Evolutionary conservation across 1,140 invertebrate genomes (phyloP).

Genomic region (Conopomorpha cramerella): DNA sequence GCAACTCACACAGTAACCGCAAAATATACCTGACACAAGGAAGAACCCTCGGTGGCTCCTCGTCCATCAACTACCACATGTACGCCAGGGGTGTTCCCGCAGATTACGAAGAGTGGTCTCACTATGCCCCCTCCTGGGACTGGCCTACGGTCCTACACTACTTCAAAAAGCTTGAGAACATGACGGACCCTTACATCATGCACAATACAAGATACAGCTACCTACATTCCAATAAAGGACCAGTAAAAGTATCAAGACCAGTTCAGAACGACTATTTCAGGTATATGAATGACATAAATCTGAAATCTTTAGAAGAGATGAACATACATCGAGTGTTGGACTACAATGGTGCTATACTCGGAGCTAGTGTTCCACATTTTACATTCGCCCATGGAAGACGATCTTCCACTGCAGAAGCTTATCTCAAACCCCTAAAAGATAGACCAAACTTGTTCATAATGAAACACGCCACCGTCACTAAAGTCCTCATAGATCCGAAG

Average conservation of each 20-base stretch:
- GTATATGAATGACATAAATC: constrained; percentile 17
- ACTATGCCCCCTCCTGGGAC: constrained; percentile 70
- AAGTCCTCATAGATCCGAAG: constrained; percentile 69
- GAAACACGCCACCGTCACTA: constrained; percentile 28
- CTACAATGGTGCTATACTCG: constrained; percentile 27
- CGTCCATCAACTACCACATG: constrained; percentile 78
- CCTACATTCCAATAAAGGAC: constrained; percentile 29
- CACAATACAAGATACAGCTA: constrained; percentile 18
- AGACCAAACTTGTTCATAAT: constrained; percentile 59
- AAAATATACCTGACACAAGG: constrained; percentile 30
- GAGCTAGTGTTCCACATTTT: constrained; percentile 47
- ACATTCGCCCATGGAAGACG: constrained; percentile 65
- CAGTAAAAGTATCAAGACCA: constrained; percentile 28
- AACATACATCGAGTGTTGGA: constrained; percentile 28
- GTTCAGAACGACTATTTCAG: constrained; percentile 15
- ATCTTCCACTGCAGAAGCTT: constrained; percentile 67
- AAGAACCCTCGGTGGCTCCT: constrained; percentile 72
- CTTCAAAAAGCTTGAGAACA: constrained; percentile 39
- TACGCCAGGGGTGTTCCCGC: constrained; percentile 76
- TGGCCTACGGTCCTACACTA: constrained; percentile 68
- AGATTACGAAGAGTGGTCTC: constrained; percentile 76
- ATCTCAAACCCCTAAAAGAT: constrained; percentile 58
- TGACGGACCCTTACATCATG: constrained; percentile 27
- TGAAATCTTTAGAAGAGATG: constrained; percentile 30
- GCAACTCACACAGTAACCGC: constrained; percentile 16